Base-by-base conservation (phyloP, 1,140 invertebrate genomes). In the Diabrotica undecimpunctata region DNA sequence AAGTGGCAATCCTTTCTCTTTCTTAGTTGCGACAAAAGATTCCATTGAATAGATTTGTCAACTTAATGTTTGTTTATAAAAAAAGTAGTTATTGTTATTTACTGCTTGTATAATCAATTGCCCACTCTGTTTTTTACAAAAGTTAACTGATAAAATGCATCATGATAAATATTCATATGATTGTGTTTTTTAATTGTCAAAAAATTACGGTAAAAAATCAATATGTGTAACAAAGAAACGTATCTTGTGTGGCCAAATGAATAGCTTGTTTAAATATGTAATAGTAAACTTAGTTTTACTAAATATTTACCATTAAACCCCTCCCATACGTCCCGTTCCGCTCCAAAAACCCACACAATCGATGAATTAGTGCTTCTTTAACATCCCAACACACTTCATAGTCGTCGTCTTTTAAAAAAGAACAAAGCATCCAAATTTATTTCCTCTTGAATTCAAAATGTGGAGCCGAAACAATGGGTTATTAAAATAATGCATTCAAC, bases 241-340 rank as follows among this genome's bases (percentile, higher is more conserved):
- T 57, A 57, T 10, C 65, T 59, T 56, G n/a, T 65, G 12, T 66
- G 57, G 38, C 51, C 72, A 11, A 54, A 54, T 41, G 50, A 83
- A 39, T 84, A 83, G 57, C 74, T 86, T 39, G 56, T 81, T 7
- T 84, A 83, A 5, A 86, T 85, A 74, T 81, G 81, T 6, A 58
- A 35, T 13, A 35, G 35, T 54, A 13, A 11, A 3, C 53, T 8
- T 8, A 54, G 14, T 9, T 54, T 54, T 13, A 54, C 13, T 54
- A 12, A 54, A 54, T 25, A 12, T 38, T 59, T 59, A 59, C 25
- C n/a, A 46, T 46, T 4, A 2, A 10, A 46, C 41, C 5, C 25
- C 25, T 25, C 25, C 25, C 25, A 25, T 25, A 25, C 25, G 25
- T 25, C 25, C 25, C 25, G 25, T 25, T 25, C 25, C 25, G 25